Conservation (phyloP, 2,113 vertebrate genomes). For the Ciconia boyciana region DNA sequence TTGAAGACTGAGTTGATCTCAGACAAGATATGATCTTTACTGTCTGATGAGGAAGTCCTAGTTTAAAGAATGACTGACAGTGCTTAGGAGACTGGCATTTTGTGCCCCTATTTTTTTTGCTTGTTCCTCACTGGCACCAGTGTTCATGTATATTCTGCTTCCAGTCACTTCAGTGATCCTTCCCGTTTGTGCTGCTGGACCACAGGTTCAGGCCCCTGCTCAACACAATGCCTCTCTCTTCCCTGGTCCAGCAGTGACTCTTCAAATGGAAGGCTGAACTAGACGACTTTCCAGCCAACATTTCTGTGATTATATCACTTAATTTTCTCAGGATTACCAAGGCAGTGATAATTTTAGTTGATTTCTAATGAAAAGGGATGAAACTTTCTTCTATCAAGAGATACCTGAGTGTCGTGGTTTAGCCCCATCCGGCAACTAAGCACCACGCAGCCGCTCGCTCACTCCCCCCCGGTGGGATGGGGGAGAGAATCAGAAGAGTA, state of each 20-base stretch:
- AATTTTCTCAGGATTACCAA: background rate
- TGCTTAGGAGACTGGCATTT: background rate
- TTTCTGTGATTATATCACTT: background rate
- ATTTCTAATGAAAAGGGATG: background rate
- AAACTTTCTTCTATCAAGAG: background rate
- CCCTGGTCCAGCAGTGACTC: too few relatives aligned
- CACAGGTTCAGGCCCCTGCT: background rate
- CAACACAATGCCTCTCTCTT: background rate
- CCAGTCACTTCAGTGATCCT: background rate
- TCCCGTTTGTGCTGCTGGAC: background rate
- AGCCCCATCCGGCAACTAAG: too few relatives aligned
- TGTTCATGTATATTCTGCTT: background rate
- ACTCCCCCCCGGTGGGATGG: too few relatives aligned
- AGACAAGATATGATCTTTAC: background rate
- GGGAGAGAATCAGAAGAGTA: too few relatives aligned
- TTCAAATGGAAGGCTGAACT: background rate
- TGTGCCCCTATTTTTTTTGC: background rate
- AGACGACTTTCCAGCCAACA: background rate
- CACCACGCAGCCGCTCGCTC: too few relatives aligned
- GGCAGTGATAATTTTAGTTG: background rate
- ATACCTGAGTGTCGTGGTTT: too few relatives aligned
- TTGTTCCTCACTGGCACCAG: background rate
- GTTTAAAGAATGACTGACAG: background rate
- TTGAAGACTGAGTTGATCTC: background rate
- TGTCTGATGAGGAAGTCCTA: background rate